These are phyloP conservation scores for Falco concolor DNA, from an alignment of 2,797 vertebrate genomes.

Conservation along the genomic window DNA sequence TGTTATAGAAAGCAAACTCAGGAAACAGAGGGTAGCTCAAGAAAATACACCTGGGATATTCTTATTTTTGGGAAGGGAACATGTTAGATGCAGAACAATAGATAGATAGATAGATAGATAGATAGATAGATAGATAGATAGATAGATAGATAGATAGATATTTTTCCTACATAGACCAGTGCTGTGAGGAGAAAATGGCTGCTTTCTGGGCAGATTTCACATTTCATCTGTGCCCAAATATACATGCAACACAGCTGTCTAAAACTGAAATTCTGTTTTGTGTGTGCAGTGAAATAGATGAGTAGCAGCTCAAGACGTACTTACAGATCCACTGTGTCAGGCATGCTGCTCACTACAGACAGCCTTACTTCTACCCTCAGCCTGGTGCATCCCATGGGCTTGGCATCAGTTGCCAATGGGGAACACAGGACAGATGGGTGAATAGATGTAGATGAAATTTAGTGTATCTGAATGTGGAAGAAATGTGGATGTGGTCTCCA, in stretches of 20 bases:
- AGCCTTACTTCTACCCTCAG: neutral
- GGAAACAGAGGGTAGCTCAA: neutral
- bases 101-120: too few relatives aligned
- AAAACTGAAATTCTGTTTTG: neutral
- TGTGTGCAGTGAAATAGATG: neutral
- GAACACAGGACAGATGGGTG: neutral
- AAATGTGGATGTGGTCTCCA: neutral
- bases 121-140: too few relatives aligned
- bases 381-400: neutral
- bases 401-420: neutral
- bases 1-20: constrained; percentile 15
- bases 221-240: neutral
- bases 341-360: neutral
- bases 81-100: neutral
- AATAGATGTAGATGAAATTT: neutral
- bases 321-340: neutral
- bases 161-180: neutral
- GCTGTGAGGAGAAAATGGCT: neutral
- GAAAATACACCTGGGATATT: neutral
- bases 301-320: neutral
- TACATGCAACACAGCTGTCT: neutral
- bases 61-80: neutral
- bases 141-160: neutral
- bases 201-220: neutral
- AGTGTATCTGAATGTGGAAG: neutral